These are phyloP conservation scores for Apamea epomidion DNA, from an alignment of 2,888 invertebrate genomes.

Conservation along the genomic window DNA sequence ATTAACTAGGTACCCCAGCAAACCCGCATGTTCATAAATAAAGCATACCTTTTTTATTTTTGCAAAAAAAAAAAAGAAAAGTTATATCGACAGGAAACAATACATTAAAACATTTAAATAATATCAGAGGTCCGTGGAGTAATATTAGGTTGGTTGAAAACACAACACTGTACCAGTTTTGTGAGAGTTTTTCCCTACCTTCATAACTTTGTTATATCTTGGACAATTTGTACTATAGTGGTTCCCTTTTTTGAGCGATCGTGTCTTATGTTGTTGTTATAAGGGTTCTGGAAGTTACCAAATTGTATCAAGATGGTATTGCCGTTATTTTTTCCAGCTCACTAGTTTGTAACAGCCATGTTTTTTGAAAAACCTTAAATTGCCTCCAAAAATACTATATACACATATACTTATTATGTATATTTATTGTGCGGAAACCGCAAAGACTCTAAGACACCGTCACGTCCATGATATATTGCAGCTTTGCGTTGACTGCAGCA, in stretches of 20 bases:
- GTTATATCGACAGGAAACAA: not conserved
- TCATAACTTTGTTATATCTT: conserved; percentile 30
- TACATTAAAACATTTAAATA: not conserved
- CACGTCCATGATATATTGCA: conserved; percentile 35
- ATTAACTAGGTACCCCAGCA: not conserved
- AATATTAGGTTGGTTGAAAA: not conserved
- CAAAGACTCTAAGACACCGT: not conserved
- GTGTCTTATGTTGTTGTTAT: conserved; percentile 7
- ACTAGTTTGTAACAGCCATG: not conserved
- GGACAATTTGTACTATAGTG: conserved; percentile 22
- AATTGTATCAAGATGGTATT: not conserved
- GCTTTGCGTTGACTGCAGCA: conserved; percentile 2
- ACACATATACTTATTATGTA: not conserved
- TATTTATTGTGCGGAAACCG: conserved; percentile 4
- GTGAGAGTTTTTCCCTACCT: not conserved
- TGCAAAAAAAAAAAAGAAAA: not conserved
- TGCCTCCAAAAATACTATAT: not conserved
- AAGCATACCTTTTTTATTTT: not conserved
- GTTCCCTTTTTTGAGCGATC: conserved; percentile 16
- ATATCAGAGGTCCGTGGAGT: not conserved
- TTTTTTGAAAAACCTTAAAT: not conserved
- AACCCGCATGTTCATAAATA: no score
- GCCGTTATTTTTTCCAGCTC: not conserved
- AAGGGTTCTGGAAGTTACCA: not conserved
- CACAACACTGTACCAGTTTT: not conserved